phyloP scores from a whole-genome alignment of 2,113 vertebrate species.

The Alligator mississippiensis region DNA sequence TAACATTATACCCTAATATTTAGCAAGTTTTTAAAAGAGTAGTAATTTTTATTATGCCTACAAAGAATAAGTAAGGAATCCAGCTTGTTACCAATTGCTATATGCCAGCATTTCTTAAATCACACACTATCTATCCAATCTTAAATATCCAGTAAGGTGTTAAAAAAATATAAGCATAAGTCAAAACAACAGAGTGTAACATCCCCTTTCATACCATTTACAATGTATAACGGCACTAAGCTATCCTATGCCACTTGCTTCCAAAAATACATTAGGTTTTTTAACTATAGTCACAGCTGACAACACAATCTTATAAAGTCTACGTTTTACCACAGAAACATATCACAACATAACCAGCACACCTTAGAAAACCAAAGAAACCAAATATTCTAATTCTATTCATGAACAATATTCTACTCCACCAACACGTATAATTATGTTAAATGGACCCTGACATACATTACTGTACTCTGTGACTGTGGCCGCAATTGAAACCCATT shows the following conservation, averaged over 20 bases:
- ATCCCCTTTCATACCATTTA: neutral
- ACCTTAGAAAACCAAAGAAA: neutral
- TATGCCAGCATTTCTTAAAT: neutral
- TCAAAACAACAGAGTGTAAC: neutral
- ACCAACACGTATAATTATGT: neutral
- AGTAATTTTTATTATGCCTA: neutral
- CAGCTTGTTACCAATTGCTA: neutral
- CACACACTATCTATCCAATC: neutral
- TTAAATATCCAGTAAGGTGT: neutral
- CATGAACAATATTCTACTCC: neutral
- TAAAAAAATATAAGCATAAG: neutral
- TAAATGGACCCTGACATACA: neutral
- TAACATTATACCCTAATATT: neutral
- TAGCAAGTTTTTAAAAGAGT: neutral
- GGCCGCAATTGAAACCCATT: neutral
- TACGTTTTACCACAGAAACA: no score
- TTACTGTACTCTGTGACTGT: neutral
- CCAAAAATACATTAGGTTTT: no score
- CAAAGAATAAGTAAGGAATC: neutral
- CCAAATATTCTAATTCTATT: neutral
- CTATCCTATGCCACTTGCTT: no score
- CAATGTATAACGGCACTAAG: no score
- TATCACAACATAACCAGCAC: no score
- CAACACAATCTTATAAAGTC: no score
- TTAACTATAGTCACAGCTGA: no score